Base-by-base conservation (phyloP, 1,140 invertebrate genomes). In the Calosoma granatense region DNA sequence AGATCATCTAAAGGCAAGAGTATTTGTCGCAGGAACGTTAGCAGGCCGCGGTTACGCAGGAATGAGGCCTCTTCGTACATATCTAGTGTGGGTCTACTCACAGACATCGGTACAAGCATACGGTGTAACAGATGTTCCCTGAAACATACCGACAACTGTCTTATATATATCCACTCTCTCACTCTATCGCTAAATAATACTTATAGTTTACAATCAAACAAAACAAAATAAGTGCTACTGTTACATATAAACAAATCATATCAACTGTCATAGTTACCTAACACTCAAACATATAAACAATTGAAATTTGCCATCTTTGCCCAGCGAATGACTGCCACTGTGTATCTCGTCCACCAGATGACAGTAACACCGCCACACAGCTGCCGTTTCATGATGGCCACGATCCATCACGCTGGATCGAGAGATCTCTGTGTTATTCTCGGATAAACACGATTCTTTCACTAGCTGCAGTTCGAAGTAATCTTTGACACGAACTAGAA, bases 261-360 rank as follows among this genome's bases (percentile, higher is more conserved):
- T n/a, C n/a, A n/a, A n/a, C n/a, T n/a, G n/a, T n/a, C n/a, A n/a
- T n/a, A n/a, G n/a, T 70, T 72, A 92, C 90, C 90, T 82, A 56
- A 90, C 80, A 67, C 88, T 87, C 6, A 98, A 79, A 71, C 94
- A 97, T 56, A 98, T 86, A 67, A 98, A 96, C 4, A 97, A 79
- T 70, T 98, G 95, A 71, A 98, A 98, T 76, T 97, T 96, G 22
- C 94, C 95, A 78, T 99, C 96, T 72, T 98, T 98, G 47, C 97
- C 97, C 11, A 98, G 76, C 12, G 88, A 84, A 57, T 88, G 85
- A 54, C 88, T 90, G 0, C 85, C 86, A 23, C 82, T 81, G 69
- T 88, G 87, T 51, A 97, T 93, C 74, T 94, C 86, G 68, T 88
- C 84, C 64, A 89, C 81, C 1, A 90, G 76, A 66, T 88, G 85